A percentile compares a stretch with the other conserved stretches of the same genome.
phyloP scores from a whole-genome alignment of 2,113 vertebrate genomes.

The Peromyscus polionotus region DNA sequence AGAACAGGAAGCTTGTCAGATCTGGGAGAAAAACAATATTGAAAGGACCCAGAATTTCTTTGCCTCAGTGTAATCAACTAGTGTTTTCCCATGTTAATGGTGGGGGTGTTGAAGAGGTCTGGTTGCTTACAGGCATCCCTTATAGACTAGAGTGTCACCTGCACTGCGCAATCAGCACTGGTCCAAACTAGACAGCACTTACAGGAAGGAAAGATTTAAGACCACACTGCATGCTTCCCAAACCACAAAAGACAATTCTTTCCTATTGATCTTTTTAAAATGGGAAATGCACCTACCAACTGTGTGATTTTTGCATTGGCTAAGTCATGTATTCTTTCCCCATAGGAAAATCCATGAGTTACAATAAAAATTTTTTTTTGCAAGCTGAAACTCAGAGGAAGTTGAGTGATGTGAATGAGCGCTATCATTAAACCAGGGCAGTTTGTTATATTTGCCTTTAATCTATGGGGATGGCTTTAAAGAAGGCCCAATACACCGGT shows the following conservation, averaged over 20 bases:
- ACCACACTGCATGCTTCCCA: not conserved
- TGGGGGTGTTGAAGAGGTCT: not conserved
- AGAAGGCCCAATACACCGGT: not conserved
- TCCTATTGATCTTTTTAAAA: not conserved
- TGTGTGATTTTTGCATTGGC: not conserved
- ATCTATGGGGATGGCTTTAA: not conserved
- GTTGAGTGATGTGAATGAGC: not conserved
- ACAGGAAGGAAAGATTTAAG: not conserved
- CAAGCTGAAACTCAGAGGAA: constrained; percentile 19
- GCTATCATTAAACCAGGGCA: not conserved
- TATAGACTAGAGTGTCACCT: not conserved
- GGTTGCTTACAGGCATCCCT: not conserved
- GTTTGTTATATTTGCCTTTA: not conserved
- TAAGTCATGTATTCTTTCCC: constrained; percentile 13
- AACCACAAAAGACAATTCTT: not conserved
- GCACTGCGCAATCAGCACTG: not conserved
- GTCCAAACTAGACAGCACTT: not conserved
- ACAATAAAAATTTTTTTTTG: not conserved
- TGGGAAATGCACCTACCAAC: not conserved
- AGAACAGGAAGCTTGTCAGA: not conserved
- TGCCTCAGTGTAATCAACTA: not conserved
- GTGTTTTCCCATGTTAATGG: not conserved
- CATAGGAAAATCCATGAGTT: not conserved
- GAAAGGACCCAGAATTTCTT: not conserved
- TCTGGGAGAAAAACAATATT: not conserved